Evolutionary conservation across 2,888 invertebrate genomes (phyloP).

Genomic region (Zelleria hepariella): DNA sequence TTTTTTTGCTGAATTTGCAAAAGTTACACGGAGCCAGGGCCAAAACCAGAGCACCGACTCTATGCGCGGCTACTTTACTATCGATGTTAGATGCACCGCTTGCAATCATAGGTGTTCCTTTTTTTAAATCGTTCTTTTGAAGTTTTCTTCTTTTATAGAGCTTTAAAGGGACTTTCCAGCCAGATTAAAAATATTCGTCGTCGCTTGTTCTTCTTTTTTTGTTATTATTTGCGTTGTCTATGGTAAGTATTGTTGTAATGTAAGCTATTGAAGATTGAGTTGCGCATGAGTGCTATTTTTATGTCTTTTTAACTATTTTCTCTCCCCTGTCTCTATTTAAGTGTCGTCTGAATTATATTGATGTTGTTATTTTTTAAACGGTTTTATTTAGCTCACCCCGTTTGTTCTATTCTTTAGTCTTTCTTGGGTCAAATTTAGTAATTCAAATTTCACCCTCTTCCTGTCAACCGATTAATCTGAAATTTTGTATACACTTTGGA

Average conservation of each 20-base stretch:
- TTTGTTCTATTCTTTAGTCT: neutral
- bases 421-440: too few species aligned
- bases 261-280: neutral
- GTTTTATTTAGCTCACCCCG: constrained; percentile 2
- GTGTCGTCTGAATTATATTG: neutral
- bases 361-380: too few species aligned
- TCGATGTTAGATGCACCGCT: constrained; percentile 72
- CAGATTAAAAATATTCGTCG: neutral
- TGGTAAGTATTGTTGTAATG: neutral
- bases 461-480: too few species aligned
- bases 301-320: too few species aligned
- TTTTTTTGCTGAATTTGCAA: too few species aligned
- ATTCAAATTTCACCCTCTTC: too few species aligned
- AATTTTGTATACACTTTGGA: too few species aligned
- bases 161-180: neutral
- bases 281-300: neutral
- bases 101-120: constrained; percentile 58
- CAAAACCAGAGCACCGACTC: neutral
- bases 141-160: neutral
- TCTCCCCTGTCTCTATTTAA: neutral
- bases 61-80: constrained; percentile 40
- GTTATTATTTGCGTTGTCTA: neutral
- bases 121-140: constrained; percentile 6
- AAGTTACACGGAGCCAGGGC: neutral
- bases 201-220: neutral